Evolutionary conservation across 2,888 invertebrate species (phyloP).

Genomic region (Allygus modestus): DNA sequence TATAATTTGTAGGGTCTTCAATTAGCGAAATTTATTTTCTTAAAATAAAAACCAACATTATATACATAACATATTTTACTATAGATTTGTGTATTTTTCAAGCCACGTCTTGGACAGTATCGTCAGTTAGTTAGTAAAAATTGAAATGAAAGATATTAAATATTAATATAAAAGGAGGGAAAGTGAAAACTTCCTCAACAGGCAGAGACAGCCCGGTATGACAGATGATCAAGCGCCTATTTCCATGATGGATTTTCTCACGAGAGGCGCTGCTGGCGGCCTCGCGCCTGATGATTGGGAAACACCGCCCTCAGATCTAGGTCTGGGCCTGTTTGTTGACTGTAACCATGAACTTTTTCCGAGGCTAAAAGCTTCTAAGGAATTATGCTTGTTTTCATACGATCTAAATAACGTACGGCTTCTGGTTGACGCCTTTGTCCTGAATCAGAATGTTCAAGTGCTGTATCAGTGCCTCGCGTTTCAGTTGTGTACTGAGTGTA

Average conservation of each 20-base stretch:
- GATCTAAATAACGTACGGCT: background rate
- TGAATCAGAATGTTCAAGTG: background rate
- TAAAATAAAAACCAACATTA: too few relatives aligned
- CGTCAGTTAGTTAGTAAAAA: too few relatives aligned
- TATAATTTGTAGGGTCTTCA: too few relatives aligned
- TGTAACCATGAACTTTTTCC: background rate
- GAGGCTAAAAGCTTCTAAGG: slow-evolving; percentile 3
- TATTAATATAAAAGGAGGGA: too few relatives aligned
- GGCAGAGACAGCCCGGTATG: background rate
- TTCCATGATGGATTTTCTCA: background rate
- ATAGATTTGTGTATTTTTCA: too few relatives aligned
- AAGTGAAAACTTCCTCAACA: too few relatives aligned
- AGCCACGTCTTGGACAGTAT: too few relatives aligned
- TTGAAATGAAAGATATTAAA: too few relatives aligned
- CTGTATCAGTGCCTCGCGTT: background rate
- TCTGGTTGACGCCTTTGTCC: background rate
- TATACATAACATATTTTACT: too few relatives aligned
- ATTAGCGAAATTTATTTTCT: too few relatives aligned
- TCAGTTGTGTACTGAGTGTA: too few relatives aligned
- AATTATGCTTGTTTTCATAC: slow-evolving; percentile 18
- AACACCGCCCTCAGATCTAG: slow-evolving; percentile 22
- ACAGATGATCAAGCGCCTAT: background rate
- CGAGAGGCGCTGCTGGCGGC: background rate
- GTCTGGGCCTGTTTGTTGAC: slow-evolving; percentile 7
- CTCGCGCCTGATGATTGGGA: background rate